phyloP scores from a whole-genome alignment of 2,113 vertebrate species.

The Anarhynchus alexandrinus region DNA sequence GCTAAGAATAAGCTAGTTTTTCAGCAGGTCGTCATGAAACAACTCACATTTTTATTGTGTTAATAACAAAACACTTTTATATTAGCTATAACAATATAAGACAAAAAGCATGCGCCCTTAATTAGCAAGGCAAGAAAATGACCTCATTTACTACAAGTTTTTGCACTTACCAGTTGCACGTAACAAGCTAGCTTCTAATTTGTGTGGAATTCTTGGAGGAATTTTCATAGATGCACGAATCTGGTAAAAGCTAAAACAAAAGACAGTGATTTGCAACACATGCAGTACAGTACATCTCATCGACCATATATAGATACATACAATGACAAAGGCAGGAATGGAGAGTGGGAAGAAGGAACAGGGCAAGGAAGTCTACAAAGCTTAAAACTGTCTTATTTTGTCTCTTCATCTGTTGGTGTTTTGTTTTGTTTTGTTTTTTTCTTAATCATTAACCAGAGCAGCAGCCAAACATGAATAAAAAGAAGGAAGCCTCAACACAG shows the following conservation, averaged over 20 bases:
- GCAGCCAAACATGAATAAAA: neutral
- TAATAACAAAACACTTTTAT: neutral
- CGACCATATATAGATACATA: neutral
- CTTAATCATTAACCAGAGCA: neutral
- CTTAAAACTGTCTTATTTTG: neutral
- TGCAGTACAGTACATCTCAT: neutral
- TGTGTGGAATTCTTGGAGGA: slow-evolving; percentile 91
- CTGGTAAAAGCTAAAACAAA: slow-evolving; percentile 91
- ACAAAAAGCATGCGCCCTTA: neutral
- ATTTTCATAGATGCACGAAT: slow-evolving; percentile 91
- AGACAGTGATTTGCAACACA: slow-evolving; percentile 44
- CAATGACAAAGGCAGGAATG: neutral
- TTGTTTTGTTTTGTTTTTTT: neutral
- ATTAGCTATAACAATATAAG: neutral
- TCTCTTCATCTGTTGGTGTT: neutral
- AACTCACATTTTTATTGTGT: neutral
- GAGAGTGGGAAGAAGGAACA: neutral
- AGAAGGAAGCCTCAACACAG: neutral
- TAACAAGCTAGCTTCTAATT: slow-evolving; percentile 92
- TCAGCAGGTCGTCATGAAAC: neutral
- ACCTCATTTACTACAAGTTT: neutral
- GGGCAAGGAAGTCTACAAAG: neutral
- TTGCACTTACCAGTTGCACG: slow-evolving; percentile 83
- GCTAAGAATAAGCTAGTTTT: neutral
- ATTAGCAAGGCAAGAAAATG: neutral